These are phyloP conservation scores for Ctenicera cuprea DNA, from an alignment of 2,888 invertebrate genomes.

Conservation along the genomic window DNA sequence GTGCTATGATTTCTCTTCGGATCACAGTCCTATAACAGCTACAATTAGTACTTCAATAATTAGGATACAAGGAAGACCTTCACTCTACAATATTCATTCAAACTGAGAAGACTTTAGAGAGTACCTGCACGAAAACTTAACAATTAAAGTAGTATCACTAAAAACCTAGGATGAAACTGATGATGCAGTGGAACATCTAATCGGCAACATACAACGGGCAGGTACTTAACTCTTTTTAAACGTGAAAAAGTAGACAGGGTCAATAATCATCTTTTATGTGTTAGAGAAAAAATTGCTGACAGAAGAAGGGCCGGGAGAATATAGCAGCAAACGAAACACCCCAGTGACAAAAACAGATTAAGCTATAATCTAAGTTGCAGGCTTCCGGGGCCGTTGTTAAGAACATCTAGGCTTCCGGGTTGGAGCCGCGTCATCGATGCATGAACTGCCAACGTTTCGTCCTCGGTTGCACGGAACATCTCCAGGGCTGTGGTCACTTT, in stretches of 20 bases:
- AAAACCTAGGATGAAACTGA: constrained; percentile 19
- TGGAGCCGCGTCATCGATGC: too few species aligned
- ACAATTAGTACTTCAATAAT: constrained; percentile 30
- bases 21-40: constrained; percentile 22
- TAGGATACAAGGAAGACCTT: constrained; percentile 19
- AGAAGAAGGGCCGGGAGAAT: too few species aligned
- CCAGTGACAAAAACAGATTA: constrained; percentile 47
- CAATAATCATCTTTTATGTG: constrained; percentile 14
- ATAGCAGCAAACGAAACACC: constrained; percentile 7
- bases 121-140: constrained; percentile 27
- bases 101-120: constrained; percentile 26
- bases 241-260: not conserved
- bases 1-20: constrained; percentile 20
- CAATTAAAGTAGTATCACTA: constrained; percentile 27
- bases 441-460: too few species aligned
- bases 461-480: too few species aligned
- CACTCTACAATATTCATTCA: too few species aligned
- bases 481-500: too few species aligned
- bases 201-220: constrained; percentile 30
- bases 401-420: too few species aligned
- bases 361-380: too few species aligned
- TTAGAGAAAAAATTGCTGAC: constrained; percentile 23
- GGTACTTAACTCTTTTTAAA: constrained; percentile 43
- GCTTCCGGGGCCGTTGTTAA: too few species aligned
- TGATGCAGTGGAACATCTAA: too few species aligned